Evolutionary conservation across 1,140 invertebrate genomes (phyloP).

Genomic region (Melitaea cinxia): DNA sequence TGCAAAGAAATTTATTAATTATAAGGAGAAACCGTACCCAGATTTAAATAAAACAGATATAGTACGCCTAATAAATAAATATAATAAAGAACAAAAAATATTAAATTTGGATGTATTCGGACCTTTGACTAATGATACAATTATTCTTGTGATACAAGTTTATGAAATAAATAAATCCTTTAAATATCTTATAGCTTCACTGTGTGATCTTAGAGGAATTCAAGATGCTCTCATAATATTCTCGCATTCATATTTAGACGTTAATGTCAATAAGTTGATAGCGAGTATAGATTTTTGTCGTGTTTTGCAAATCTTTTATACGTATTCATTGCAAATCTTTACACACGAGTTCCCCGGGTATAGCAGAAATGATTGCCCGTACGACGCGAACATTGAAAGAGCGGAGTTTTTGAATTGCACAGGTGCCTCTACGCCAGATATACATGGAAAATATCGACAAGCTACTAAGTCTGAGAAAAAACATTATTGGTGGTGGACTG

Average conservation of each 20-base stretch:
- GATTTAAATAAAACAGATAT: conserved; percentile 13
- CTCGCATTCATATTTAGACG: conserved; percentile 52
- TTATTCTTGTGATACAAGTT: conserved; percentile 49
- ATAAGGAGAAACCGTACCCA: conserved; percentile 12
- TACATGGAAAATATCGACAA: conserved; percentile 41
- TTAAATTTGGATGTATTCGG: conserved; percentile 48
- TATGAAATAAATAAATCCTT: conserved; percentile 37
- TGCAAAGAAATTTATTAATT: conserved; percentile 22
- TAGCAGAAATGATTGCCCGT: conserved; percentile 43
- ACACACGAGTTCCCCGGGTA: conserved; percentile 51
- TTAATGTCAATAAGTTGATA: conserved; percentile 45
- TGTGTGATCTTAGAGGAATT: conserved; percentile 48
- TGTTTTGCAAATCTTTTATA: conserved; percentile 59
- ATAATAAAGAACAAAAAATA: conserved; percentile 46
- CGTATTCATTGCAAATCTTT: conserved; percentile 52
- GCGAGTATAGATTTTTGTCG: conserved; percentile 53
- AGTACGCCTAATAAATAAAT: conserved; percentile 29
- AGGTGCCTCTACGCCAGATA: conserved; percentile 42
- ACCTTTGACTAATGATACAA: conserved; percentile 33
- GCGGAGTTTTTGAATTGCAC: conserved; percentile 45
- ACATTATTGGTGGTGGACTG: conserved; percentile 64
- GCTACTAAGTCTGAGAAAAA: conserved; percentile 42
- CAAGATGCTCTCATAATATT: conserved; percentile 52
- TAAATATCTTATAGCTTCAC: conserved; percentile 50
- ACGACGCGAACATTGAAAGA: conserved; percentile 34